These are phyloP conservation scores for Drosophila infuscata DNA, from an alignment of 2,888 invertebrate species.

Conservation along the genomic window DNA sequence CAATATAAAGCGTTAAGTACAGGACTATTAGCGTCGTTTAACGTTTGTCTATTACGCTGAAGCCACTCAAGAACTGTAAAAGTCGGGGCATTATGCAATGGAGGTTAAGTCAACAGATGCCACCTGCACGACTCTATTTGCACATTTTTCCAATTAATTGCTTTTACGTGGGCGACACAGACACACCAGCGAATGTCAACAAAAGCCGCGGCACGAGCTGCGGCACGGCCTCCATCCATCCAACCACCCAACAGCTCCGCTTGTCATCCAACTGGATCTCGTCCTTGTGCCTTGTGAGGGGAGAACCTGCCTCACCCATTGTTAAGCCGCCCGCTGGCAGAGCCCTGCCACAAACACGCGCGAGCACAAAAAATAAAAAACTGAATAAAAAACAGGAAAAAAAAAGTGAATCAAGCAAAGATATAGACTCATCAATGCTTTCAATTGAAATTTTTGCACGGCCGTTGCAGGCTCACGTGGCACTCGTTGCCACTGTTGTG, in stretches of 20 bases:
- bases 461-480: constrained; percentile 57
- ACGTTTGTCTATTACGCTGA: constrained; percentile 32
- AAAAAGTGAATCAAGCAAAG: constrained; percentile 37
- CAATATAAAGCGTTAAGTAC: constrained; percentile 18
- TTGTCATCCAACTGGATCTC: not conserved
- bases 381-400: not conserved
- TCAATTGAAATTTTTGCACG: constrained; percentile 79
- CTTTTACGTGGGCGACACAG: constrained; percentile 65
- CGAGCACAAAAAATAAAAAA: constrained; percentile 20
- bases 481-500: constrained; percentile 10
- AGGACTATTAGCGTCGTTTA: constrained; percentile 55
- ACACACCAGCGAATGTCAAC: constrained; percentile 65
- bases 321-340: constrained; percentile 58
- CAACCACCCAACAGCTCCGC: not conserved
- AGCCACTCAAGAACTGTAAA: constrained; percentile 22
- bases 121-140: constrained; percentile 70
- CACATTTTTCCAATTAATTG: constrained; percentile 81
- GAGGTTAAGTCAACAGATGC: constrained; percentile 73
- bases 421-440: constrained; percentile 75
- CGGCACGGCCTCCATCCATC: constrained; percentile 6
- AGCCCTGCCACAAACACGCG: constrained; percentile 63
- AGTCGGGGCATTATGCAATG: constrained; percentile 36
- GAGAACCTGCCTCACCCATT: constrained; percentile 23
- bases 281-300: constrained; percentile 7
- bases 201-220: constrained; percentile 57